These are phyloP conservation scores for Heterocephalus glaber DNA, from an alignment of 2,113 vertebrate genomes.

Conservation along the genomic window DNA sequence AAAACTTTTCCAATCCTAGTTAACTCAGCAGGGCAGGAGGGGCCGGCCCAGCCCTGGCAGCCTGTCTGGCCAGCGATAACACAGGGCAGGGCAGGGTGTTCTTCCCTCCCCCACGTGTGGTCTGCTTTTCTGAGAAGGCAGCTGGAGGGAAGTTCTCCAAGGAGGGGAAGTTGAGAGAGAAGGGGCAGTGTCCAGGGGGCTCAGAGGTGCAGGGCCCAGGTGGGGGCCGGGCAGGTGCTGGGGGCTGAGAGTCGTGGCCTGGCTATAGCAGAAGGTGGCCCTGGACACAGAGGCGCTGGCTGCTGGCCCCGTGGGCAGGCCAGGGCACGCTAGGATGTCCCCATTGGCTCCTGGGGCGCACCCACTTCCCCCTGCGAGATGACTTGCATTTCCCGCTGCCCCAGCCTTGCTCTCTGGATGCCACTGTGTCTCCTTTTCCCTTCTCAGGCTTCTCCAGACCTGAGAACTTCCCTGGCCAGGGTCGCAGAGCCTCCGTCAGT, in stretches of 20 bases:
- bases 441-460: not conserved
- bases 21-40: not conserved
- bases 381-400: conserved; percentile 70
- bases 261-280: not conserved
- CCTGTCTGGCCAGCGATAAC: not conserved
- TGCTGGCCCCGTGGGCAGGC: not conserved
- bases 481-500: not conserved
- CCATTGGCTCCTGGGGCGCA: not conserved
- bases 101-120: accelerated
- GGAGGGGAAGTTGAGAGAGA: not conserved
- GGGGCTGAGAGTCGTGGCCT: accelerated
- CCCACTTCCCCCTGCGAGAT: conserved; percentile 56
- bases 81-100: accelerated
- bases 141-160: no score
- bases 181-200: not conserved
- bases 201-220: not conserved
- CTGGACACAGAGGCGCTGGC: not conserved
- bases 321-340: not conserved
- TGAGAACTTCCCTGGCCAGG: not conserved
- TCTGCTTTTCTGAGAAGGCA: not conserved
- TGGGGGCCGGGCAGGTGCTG: not conserved
- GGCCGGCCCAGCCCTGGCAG: no score
- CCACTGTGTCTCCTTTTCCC: not conserved
- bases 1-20: not conserved
- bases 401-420: not conserved